Evolutionary conservation across 2,113 vertebrate genomes (phyloP), one percentile per base, ranked within the genome.

Genomic region (Cisticola juncidis): DNA sequence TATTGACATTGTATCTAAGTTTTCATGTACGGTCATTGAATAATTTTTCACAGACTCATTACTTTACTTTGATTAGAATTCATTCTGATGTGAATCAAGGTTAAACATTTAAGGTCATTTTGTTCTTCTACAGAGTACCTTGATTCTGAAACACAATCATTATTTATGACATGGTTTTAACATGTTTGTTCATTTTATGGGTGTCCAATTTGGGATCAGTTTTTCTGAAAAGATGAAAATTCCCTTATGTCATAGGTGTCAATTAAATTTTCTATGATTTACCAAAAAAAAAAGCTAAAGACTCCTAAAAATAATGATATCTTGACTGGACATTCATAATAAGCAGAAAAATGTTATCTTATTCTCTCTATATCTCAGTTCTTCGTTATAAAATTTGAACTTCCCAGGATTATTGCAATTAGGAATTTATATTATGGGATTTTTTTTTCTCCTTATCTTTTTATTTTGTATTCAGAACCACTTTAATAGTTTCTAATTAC

Each of bases 1-100:
- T 65, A 64, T 17, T 54, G 22, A 47, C 9, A 33, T 38, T 45
- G 23, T 51, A 12, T 25, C 35, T 56, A 56, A 47, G 12, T 9
- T 87, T 90, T 69, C 15, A 11, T 12, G 5, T 47, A 44, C 0
- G 0, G n/a, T 47, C 23, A 12, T 23, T 47, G 21, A 23, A 31
- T 62, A 62, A 53, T 80, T 71, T 84, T 77, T 77, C 54, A 73
- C 24, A 47, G 14, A 26, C 15, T 42, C 9, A 71, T 79, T 74
- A 11, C 12, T 10, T 81, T 28, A 19, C 15, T 65, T 80, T 33
- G 5, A 22, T 40, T 57, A 56, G 4, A 8, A 77, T 82, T 70
- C 12, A 61, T 77, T 87, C 25, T 64, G 15, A 31, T 58, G 23
- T 58, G 42, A 82, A 66, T 50, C 22, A 74, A 76, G 14, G 15